Evolutionary conservation across 2,113 vertebrate genomes (phyloP).

Genomic region (Platysteira castanea): DNA sequence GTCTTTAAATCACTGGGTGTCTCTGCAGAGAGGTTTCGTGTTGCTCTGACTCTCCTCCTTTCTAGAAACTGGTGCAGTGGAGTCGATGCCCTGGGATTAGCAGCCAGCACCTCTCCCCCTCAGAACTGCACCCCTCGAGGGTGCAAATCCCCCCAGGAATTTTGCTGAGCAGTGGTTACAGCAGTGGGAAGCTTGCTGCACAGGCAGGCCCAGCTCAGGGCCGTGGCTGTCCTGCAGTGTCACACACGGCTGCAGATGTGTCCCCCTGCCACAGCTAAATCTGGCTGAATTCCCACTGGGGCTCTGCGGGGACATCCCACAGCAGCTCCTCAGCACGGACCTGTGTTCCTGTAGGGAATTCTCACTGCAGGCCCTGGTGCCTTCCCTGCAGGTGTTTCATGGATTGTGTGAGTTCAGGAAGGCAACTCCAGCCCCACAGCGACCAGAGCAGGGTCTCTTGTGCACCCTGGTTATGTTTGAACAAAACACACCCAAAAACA

Average conservation of each 20-base stretch:
- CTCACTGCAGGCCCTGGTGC: neutral
- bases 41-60: neutral
- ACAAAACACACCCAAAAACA: neutral
- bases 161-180: neutral
- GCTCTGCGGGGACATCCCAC: neutral
- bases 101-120: neutral
- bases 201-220: neutral
- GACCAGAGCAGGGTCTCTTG: neutral
- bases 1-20: neutral
- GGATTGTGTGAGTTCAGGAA: rapidly evolving
- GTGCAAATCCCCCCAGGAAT: neutral
- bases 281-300: neutral
- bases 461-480: rapidly evolving
- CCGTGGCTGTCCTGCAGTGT: neutral
- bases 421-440: neutral
- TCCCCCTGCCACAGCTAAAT: neutral
- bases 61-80: neutral
- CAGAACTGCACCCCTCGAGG: neutral
- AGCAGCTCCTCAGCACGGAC: rapidly evolving
- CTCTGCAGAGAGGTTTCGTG: neutral
- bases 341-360: neutral
- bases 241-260: neutral
- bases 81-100: neutral
- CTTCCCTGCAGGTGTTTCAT: neutral
- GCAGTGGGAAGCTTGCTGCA: neutral